phyloP scores from a whole-genome alignment of 2,888 invertebrate species.

The Mythimna pallens region DNA sequence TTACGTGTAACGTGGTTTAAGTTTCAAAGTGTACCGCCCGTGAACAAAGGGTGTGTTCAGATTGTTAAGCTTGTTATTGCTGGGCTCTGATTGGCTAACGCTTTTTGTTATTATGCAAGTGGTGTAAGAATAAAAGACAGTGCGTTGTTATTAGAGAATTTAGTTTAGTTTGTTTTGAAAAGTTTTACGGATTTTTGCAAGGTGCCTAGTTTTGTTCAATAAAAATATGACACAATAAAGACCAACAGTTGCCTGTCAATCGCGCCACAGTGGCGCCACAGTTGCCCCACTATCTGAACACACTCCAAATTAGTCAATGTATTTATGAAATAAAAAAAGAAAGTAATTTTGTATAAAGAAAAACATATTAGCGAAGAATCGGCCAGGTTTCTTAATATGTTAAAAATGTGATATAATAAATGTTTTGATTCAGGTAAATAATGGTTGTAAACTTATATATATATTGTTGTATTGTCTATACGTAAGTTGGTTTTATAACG shows the following conservation, averaged over 20 bases:
- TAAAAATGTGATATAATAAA: slow-evolving; percentile 75
- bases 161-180: slow-evolving; percentile 12
- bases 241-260: slow-evolving; percentile 24
- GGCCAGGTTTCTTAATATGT: slow-evolving; percentile 78
- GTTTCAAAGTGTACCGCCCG: slow-evolving; percentile 59
- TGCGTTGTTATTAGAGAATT: slow-evolving; percentile 23
- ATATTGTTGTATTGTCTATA: slow-evolving; percentile 73
- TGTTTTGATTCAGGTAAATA: slow-evolving; percentile 72
- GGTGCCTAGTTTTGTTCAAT: slow-evolving; percentile 14
- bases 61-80: slow-evolving; percentile 24
- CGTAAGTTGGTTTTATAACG: slow-evolving; percentile 68
- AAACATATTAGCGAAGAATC: slow-evolving; percentile 61
- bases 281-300: slow-evolving; percentile 55
- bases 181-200: slow-evolving; percentile 5
- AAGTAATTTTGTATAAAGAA: slow-evolving; percentile 63
- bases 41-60: slow-evolving; percentile 67
- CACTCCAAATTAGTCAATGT: slow-evolving; percentile 64
- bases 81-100: slow-evolving; percentile 19
- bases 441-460: slow-evolving; percentile 73
- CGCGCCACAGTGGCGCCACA: slow-evolving; percentile 29
- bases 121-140: not conserved
- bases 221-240: not conserved
- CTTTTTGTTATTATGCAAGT: not conserved
- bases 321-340: slow-evolving; percentile 58
- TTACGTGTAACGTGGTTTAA: not conserved